Base-by-base conservation (phyloP, 2,797 vertebrate genomes). In the Hybognathus amarus region DNA sequence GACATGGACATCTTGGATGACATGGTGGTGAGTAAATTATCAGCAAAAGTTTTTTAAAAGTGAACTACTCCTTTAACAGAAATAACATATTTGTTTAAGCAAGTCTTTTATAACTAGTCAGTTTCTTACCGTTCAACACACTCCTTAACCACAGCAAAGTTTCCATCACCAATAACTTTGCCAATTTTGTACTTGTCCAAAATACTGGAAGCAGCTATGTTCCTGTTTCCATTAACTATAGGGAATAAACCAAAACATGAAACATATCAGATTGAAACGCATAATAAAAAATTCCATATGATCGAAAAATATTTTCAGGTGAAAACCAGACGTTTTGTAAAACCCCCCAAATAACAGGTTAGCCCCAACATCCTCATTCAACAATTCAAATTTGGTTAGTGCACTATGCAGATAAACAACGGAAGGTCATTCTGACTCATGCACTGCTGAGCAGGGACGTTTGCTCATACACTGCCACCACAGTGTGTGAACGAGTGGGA, bases 141-240 rank as follows among this genome's bases (percentile, higher is more conserved):
- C 87, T 99, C 97, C 89, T 97, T 99, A 22, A 99, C 98, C 18
- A 99, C 96, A 2, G 98, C 98, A 24, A 99, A 99, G 93, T 99
- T 99, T 33, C 98, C 98, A 13, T 99, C 98, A 10, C 98, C 98
- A 17, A 99, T 98, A 87, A 99, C 96, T 88, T 98, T 99, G 59
- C 98, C 98, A 18, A 99, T 92, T 91, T 93, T 96, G 87, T 99
- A 99, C 85, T 98, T 98, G 80, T 98, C 97, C 79, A 95, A 92
- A 90, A 99, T 95, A 87, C 91, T 86, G 2, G 96, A 92, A 47
- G 94, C 90, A 42, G 93, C 93, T 83, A 86, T 88, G 90, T 91
- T 95, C 80, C 94, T 95, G 92, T 97, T 98, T 80, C 97, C 97
- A 87, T 99, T 98, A 82, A 98, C 92, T 93, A 95, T 45, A 68